Conservation (phyloP, 1,140 invertebrate species). For the Lepidotrigona ventralis region DNA sequence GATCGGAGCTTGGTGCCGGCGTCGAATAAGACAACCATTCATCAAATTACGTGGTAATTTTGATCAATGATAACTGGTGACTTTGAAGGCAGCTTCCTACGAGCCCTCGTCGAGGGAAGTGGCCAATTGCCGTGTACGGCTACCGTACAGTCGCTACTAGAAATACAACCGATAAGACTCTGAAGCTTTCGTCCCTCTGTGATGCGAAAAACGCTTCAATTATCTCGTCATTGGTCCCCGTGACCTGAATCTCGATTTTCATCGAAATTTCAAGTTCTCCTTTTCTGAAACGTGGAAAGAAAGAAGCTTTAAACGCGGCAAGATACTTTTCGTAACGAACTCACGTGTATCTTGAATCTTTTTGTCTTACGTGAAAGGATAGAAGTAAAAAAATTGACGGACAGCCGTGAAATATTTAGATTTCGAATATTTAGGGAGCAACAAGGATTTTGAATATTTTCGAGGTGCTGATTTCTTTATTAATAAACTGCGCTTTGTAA, state of each 20-base stretch:
- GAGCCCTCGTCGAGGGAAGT: conserved; percentile 76
- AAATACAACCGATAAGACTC: conserved; percentile 69
- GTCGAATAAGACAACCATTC: conserved; percentile 66
- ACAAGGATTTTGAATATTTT: too few relatives aligned
- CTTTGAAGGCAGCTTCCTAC: conserved; percentile 79
- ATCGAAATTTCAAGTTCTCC: neutral
- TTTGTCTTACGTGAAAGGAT: neutral
- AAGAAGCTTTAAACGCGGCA: neutral
- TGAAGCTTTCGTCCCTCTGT: neutral
- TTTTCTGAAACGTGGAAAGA: neutral
- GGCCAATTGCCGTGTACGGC: conserved; percentile 74
- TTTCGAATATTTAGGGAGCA: too few relatives aligned
- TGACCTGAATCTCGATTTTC: neutral
- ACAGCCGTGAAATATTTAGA: too few relatives aligned
- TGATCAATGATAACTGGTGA: conserved; percentile 78
- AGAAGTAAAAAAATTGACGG: neutral
- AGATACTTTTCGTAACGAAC: neutral
- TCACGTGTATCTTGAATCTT: neutral
- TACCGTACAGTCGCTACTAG: conserved; percentile 76
- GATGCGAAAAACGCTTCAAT: neutral
- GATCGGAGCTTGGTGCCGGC: conserved; percentile 53
- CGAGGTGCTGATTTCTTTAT: too few relatives aligned
- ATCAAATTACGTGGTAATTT: conserved; percentile 76
- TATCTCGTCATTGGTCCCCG: neutral
- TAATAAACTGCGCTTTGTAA: too few relatives aligned